Base-by-base conservation (phyloP, 2,888 invertebrate genomes). In the Schizotus pectinicornis region DNA sequence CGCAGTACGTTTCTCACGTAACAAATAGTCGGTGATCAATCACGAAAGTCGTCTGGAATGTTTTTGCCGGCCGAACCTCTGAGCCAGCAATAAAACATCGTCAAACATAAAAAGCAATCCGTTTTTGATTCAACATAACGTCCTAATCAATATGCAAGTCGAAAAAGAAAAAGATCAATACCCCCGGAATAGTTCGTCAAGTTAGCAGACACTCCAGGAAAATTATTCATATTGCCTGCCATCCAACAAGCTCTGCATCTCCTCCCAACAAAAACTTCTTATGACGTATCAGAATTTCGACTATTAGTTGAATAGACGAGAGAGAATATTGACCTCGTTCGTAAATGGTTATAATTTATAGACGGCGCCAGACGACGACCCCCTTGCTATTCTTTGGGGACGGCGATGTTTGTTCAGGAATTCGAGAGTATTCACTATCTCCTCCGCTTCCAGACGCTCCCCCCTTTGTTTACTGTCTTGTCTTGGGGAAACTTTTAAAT, bases 391-490 rank as follows among this genome's bases (percentile, higher is more conserved):
- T 54, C 54, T 54, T 54, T 47, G 33, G 53, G 46, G 53, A 45
- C 22, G 43, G 36, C 34, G 46, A 47, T 54, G 54, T 54, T 54
- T 54, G 54, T 47, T 54, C 54, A 31, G 51, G 51, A 51, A 36
- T 51, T 32, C 42, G 35, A 50, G 43, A 43, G 43, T 37, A 41
- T 51, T 41, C 51, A 37, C 54, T 54, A 54, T 54, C 54, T 13
- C 35, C 9, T 13, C 7, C 45, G 31, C 37, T 45, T 45, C 36
- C 43, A 30, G 22, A 36, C 51, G 9, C 9, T 36, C 43, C 11
- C 47, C 54, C 46, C 30, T 47, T 54, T 54, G 54, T 54, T 54
- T 54, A 53, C 53, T 45, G 53, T 53, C 46, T 54, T 41, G 54
- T 54, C 54, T 47, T 34, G 39, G 39, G 36, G 41, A 54, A 53